Conservation (phyloP, 1,140 invertebrate genomes). For the Thaumetopoea pityocampa region DNA sequence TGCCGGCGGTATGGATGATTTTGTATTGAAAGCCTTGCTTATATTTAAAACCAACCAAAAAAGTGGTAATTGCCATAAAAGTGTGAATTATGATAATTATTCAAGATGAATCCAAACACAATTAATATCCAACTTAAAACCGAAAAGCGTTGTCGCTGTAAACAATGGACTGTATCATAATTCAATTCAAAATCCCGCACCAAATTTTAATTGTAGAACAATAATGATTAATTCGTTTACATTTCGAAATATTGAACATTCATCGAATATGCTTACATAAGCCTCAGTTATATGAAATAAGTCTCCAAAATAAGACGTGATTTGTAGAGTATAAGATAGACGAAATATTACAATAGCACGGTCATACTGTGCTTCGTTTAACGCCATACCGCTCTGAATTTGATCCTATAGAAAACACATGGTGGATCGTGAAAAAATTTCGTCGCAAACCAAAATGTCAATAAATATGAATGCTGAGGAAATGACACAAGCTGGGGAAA, state of each 20-base stretch:
- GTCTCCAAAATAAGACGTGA: neutral
- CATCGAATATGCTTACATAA: slow-evolving; percentile 3
- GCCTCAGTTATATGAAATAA: slow-evolving; percentile 3
- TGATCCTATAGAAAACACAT: neutral
- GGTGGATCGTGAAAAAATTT: neutral
- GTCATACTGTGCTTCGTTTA: neutral
- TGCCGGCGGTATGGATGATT: slow-evolving; percentile 2
- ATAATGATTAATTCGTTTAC: slow-evolving; percentile 2
- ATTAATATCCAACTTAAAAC: slow-evolving; percentile 4
- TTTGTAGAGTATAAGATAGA: slow-evolving; percentile 5
- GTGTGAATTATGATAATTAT: neutral
- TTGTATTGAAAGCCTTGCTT: neutral
- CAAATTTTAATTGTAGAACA: neutral
- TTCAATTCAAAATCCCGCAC: slow-evolving; percentile 1
- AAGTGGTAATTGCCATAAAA: neutral
- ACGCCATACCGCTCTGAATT: neutral
- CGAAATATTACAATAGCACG: neutral
- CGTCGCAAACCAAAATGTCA: neutral
- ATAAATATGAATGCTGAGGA: neutral
- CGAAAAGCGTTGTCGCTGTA: neutral
- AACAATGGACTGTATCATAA: slow-evolving; percentile 3
- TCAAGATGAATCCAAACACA: slow-evolving; percentile 1
- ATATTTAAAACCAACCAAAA: slow-evolving; percentile 1
- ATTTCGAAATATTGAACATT: slow-evolving; percentile 3
- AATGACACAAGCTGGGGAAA: neutral